Evolutionary conservation across 2,113 vertebrate species (phyloP).

Genomic region (Holacanthus passer): DNA sequence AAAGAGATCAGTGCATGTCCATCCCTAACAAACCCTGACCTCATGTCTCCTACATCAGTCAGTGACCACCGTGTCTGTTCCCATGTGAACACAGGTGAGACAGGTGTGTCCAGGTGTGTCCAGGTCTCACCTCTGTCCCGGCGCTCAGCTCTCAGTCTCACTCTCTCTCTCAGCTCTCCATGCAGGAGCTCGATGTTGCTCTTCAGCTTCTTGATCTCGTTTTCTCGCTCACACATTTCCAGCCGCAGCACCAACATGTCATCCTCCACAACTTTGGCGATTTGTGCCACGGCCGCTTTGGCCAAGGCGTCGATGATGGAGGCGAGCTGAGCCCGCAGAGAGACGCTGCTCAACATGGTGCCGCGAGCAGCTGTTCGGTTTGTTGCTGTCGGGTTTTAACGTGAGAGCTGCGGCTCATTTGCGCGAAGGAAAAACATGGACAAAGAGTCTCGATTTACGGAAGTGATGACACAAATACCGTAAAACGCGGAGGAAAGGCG

Average conservation of each 20-base stretch:
- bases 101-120: no score
- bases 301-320: constrained; percentile 75
- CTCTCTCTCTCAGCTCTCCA: constrained; percentile 60
- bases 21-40: no score
- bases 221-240: constrained; percentile 75
- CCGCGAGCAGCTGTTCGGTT: background rate
- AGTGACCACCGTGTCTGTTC: no score
- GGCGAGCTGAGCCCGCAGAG: constrained; percentile 75
- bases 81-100: no score
- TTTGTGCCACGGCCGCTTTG: constrained; percentile 76
- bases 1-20: no score
- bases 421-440: constrained; percentile 36
- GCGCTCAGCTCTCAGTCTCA: constrained; percentile 9
- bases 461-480: constrained; percentile 68
- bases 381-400: background rate
- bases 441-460: constrained; percentile 37
- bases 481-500: constrained; percentile 7
- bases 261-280: constrained; percentile 79
- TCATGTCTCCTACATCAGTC: background rate
- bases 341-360: constrained; percentile 69
- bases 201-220: constrained; percentile 76
- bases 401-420: constrained; percentile 34
- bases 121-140: constrained; percentile 25
- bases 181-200: constrained; percentile 73
- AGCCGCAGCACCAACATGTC: constrained; percentile 76